A percentile compares a stretch with the other conserved stretches of the same genome.
Conservation (phyloP, 2,888 invertebrate species). For the Trachelus troglodyta region DNA sequence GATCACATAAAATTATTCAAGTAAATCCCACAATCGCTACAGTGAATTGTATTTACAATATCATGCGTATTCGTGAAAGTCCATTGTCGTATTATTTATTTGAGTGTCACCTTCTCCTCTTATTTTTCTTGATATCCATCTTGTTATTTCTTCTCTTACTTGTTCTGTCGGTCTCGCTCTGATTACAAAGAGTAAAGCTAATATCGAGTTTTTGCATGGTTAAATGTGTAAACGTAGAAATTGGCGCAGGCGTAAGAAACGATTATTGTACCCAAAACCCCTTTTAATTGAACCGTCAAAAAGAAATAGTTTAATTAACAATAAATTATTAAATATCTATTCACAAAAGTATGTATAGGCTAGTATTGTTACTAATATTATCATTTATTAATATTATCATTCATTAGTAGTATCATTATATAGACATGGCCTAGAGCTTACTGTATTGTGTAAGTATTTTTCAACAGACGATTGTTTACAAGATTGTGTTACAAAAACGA, state of each 20-base stretch:
- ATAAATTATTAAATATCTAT: constrained; percentile 66
- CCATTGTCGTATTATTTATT: constrained; percentile 12
- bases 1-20: constrained; percentile 62
- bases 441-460: constrained; percentile 31
- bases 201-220: constrained; percentile 8
- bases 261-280: constrained; percentile 58
- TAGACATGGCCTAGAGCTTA: constrained; percentile 32
- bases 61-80: constrained; percentile 34
- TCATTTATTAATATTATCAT: constrained; percentile 24
- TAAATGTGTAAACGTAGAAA: constrained; percentile 24
- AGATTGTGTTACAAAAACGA: constrained; percentile 25
- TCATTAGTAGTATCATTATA: constrained; percentile 33
- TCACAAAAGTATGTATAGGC: constrained; percentile 62
- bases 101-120: constrained; percentile 1
- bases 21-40: constrained; percentile 48
- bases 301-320: constrained; percentile 55
- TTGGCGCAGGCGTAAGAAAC: constrained; percentile 34
- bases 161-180: constrained; percentile 7
- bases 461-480: constrained; percentile 34
- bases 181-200: constrained; percentile 2
- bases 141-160: constrained; percentile 1
- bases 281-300: constrained; percentile 35
- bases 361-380: constrained; percentile 31
- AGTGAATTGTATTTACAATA: constrained; percentile 55
- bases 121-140: background rate